phyloP scores from a whole-genome alignment of 2,888 invertebrate species.

The Sphaerophoria rueppellii region DNA sequence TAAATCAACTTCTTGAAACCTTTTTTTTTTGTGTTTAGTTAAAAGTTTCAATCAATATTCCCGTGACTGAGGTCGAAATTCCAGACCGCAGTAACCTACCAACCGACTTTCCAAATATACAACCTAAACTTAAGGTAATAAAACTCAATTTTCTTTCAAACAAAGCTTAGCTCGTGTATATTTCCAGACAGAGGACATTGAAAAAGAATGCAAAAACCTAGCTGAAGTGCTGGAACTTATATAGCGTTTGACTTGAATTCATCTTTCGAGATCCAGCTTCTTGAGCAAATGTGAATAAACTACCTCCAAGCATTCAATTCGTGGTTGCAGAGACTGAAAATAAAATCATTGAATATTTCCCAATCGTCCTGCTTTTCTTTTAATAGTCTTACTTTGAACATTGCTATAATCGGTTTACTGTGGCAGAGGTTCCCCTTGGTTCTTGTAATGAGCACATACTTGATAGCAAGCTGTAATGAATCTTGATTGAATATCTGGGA shows the following conservation, averaged over 20 bases:
- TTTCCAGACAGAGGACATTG: constrained; percentile 52
- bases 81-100: constrained; percentile 69
- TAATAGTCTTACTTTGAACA: constrained; percentile 79
- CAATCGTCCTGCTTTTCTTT: not conserved
- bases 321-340: constrained; percentile 80
- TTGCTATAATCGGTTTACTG: constrained; percentile 79
- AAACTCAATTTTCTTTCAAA: not conserved
- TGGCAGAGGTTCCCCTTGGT: constrained; percentile 79
- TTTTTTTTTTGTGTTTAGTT: constrained; percentile 62
- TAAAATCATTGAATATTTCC: constrained; percentile 34
- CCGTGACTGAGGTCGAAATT: constrained; percentile 75
- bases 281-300: constrained; percentile 77
- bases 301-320: constrained; percentile 80
- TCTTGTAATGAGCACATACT: constrained; percentile 81
- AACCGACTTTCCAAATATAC: constrained; percentile 13
- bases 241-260: not conserved
- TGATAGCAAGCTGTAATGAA: constrained; percentile 80
- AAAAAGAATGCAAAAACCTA: constrained; percentile 46
- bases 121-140: constrained; percentile 50
- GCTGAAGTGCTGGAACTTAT: constrained; percentile 40
- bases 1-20: not conserved
- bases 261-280: constrained; percentile 48
- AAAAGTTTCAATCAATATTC: constrained; percentile 76
- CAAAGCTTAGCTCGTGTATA: not conserved
- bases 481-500: not conserved